Evolutionary conservation across 2,888 invertebrate genomes (phyloP).

Genomic region (Eupithecia dodoneata): DNA sequence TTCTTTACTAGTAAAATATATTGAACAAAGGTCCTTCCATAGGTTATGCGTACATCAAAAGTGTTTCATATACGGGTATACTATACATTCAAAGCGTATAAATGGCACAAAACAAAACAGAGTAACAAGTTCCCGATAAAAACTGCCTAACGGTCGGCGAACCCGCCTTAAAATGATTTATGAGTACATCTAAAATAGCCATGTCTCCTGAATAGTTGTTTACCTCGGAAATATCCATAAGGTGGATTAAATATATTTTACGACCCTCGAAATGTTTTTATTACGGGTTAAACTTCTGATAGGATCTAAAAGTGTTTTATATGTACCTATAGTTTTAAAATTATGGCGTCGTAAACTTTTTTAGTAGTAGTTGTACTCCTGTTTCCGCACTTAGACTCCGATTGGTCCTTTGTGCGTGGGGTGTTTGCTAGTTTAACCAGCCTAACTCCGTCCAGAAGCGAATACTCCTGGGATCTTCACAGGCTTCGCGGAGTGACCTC

Average conservation of each 20-base stretch:
- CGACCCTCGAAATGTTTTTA: slow-evolving; percentile 37
- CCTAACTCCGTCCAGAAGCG: no score
- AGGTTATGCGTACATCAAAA: neutral
- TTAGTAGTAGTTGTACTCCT: neutral
- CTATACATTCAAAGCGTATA: slow-evolving; percentile 23
- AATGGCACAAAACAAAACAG: slow-evolving; percentile 36
- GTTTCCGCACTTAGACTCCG: no score
- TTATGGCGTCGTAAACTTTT: slow-evolving; percentile 15
- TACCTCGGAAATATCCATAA: slow-evolving; percentile 46
- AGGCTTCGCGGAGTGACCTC: no score
- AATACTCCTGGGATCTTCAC: no score
- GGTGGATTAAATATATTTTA: slow-evolving; percentile 46
- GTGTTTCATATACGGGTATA: slow-evolving; percentile 2
- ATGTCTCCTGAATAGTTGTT: slow-evolving; percentile 49
- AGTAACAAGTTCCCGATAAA: slow-evolving; percentile 39
- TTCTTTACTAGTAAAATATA: neutral
- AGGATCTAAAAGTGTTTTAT: slow-evolving; percentile 36
- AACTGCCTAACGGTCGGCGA: slow-evolving; percentile 38
- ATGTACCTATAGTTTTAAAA: slow-evolving; percentile 24
- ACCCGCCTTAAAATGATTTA: slow-evolving; percentile 48
- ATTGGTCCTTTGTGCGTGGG: no score
- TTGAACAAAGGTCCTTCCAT: neutral
- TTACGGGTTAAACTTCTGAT: slow-evolving; percentile 35
- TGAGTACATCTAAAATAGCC: slow-evolving; percentile 48
- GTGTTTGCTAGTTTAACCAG: no score